phyloP scores from a whole-genome alignment of 2,888 invertebrate species.

The Hirtodrosophila trivittata region DNA sequence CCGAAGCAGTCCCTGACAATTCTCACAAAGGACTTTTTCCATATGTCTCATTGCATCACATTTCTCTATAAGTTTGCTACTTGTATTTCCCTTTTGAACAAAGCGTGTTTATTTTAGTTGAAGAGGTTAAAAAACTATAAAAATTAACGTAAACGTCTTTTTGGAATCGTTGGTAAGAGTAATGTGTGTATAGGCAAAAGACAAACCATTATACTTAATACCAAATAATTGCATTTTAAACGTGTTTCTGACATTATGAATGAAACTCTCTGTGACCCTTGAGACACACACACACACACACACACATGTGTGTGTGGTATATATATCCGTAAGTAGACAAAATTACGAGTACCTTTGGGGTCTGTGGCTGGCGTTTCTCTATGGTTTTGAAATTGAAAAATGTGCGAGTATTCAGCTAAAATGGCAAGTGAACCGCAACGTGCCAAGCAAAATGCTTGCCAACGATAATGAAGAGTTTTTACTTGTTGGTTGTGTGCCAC shows the following conservation, averaged over 20 bases:
- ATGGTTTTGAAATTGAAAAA: conserved; percentile 48
- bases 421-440: conserved; percentile 71
- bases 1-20: no score
- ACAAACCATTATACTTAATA: no score
- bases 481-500: conserved; percentile 63
- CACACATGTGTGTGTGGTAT: not conserved
- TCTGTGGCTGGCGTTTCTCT: conserved; percentile 29
- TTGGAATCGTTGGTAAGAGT: no score
- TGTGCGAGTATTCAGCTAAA: conserved; percentile 26
- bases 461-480: conserved; percentile 74
- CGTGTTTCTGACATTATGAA: conserved; percentile 35
- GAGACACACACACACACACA: not conserved
- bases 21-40: no score
- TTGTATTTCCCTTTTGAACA: no score
- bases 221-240: conserved; percentile 11
- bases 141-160: no score
- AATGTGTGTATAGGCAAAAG: no score
- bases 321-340: not conserved
- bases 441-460: conserved; percentile 47
- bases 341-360: not conserved
- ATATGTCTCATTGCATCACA: no score
- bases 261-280: conserved; percentile 18
- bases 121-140: no score
- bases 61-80: no score
- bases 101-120: not conserved